Percentiles rank a stretch among this genome's conserved stretches.
These are phyloP conservation scores for Atta cephalotes DNA, from an alignment of 1,140 invertebrate genomes.

Conservation along the genomic window DNA sequence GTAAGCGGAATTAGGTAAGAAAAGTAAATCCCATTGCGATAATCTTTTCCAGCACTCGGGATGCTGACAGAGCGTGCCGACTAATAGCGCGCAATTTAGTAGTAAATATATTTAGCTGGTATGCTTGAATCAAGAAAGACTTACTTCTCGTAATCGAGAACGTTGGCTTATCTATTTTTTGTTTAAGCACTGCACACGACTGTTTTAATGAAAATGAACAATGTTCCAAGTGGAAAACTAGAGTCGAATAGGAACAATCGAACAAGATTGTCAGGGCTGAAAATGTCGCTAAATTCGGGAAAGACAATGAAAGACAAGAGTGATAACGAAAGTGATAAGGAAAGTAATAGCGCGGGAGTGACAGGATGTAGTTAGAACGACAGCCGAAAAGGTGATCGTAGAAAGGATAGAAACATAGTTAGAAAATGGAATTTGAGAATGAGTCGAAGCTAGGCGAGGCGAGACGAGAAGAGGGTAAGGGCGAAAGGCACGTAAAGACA, in stretches of 20 bases:
- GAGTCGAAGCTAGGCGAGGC: conserved; percentile 6
- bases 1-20: conserved; percentile 35
- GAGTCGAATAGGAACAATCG: neutral
- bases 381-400: conserved; percentile 52
- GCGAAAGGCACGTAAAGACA: conserved; percentile 41
- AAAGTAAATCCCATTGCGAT: conserved; percentile 1
- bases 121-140: conserved; percentile 38
- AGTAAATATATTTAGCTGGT: conserved; percentile 47
- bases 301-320: neutral
- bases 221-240: conserved; percentile 18
- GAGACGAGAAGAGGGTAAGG: conserved; percentile 41
- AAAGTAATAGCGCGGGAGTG: conserved; percentile 56
- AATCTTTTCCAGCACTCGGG: conserved; percentile 14
- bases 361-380: conserved; percentile 65
- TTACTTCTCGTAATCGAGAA: conserved; percentile 65
- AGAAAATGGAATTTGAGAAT: conserved; percentile 73
- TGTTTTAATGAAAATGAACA: conserved; percentile 52
- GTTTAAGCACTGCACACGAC: conserved; percentile 69
- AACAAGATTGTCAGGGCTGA: neutral
- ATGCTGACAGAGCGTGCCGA: conserved; percentile 65
- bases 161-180: conserved; percentile 67
- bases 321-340: conserved; percentile 66
- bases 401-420: conserved; percentile 5
- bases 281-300: conserved; percentile 5
- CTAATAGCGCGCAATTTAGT: conserved; percentile 77